Evolutionary conservation across 1,140 invertebrate genomes (phyloP).

Genomic region (Eupeodes corollae): DNA sequence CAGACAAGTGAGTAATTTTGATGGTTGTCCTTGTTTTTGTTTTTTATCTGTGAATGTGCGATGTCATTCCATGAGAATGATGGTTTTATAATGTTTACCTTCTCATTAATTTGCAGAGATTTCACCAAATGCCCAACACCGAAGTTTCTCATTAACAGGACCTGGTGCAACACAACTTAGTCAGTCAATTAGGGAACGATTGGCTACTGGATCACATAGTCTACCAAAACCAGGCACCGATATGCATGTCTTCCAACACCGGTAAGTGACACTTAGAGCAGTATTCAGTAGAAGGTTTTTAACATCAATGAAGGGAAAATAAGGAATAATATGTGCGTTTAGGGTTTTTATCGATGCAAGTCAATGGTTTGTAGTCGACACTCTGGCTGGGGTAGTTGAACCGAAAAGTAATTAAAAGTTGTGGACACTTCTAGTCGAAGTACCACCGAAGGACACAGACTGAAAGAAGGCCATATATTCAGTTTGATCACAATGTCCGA

Average conservation of each 20-base stretch:
- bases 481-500: no score
- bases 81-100: neutral
- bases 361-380: no score
- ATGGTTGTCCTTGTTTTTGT: neutral
- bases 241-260: constrained; percentile 35
- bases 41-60: neutral
- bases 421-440: no score
- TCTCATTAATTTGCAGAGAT: constrained; percentile 15
- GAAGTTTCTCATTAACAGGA: constrained; percentile 69
- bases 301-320: neutral
- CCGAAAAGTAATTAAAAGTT: no score
- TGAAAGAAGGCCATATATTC: no score
- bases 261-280: constrained; percentile 13
- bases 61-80: neutral
- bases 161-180: constrained; percentile 71
- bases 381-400: no score
- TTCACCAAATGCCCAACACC: constrained; percentile 45
- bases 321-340: no score
- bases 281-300: no score
- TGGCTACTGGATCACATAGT: constrained; percentile 67
- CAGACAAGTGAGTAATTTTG: constrained; percentile 46
- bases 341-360: no score
- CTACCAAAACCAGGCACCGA: constrained; percentile 62
- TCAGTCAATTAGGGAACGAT: constrained; percentile 67
- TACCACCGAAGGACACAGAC: no score